Evolutionary conservation across 2,113 vertebrate genomes (phyloP), one percentile per base, ranked within the genome.

Genomic region (human): DNA sequence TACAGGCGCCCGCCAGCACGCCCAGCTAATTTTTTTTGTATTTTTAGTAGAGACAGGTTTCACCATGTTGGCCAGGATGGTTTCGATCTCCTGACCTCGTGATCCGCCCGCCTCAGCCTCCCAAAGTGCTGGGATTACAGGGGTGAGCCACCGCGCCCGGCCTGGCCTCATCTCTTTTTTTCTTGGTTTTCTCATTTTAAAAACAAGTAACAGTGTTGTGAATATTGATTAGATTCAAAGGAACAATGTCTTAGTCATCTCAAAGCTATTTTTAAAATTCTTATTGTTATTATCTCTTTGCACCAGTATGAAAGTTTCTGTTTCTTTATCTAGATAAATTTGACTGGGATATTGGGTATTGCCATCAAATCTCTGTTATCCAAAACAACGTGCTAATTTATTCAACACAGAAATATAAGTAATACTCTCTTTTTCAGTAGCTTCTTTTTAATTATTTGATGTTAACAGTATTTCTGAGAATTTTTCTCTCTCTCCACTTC

Each of bases 301-400:
- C 0, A 10, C 13, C 76, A 20, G 20, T 57, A 22, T 75, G 32
- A 48, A 66, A 30, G 13, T 66, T 95, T 55, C 7, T 88, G 30
- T 45, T 43, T 88, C 35, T n/a, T 86, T 43, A 50, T 79, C 30
- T 76, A 6, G 89, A 23, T 85, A 20, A 38, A 86, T 85, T 90
- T 94, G 81, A 83, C 32, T 82, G 5, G 76, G 30, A n/a, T 85
- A 2, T 57, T 93, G 45, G 72, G 5, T 76, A 66, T 85, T 59
- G 6, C 27, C 25, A 22, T 96, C 68, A 81, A 50, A 83, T 95
- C 45, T 94, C 43, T 94, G 20, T 76, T 97, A 92, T 92, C 43
- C 30, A 88, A 92, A 97, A 79, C 0, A 79, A 10, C 27, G 13
- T 3, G 25, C 70, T 4, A 4, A 8, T 72, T 84, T 94, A 82